phyloP scores from a whole-genome alignment of 2,888 invertebrate species.

The Acrocyrtus sp. region DNA sequence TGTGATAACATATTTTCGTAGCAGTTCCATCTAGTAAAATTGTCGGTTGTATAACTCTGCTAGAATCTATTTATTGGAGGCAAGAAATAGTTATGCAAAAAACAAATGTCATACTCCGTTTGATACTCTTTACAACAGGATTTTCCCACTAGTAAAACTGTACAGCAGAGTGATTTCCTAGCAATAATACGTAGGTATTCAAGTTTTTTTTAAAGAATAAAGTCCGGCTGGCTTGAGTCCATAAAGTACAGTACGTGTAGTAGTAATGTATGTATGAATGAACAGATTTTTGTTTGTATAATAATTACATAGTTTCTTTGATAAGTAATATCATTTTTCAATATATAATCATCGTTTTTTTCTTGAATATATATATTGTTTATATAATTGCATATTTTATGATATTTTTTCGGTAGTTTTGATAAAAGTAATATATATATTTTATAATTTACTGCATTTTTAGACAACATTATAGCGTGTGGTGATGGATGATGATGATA shows the following conservation, averaged over 20 bases:
- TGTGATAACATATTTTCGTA: neutral
- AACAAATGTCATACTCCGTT: no score
- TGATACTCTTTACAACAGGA: no score
- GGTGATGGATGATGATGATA: no score
- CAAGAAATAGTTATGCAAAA: no score
- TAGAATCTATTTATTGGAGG: neutral
- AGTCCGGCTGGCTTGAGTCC: slow-evolving; percentile 45
- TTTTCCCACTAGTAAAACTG: neutral
- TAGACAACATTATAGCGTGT: slow-evolving; percentile 19
- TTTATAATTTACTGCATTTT: slow-evolving; percentile 12
- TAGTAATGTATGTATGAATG: slow-evolving; percentile 33
- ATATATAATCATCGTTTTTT: slow-evolving; percentile 12
- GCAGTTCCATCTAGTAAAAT: neutral
- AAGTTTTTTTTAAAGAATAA: slow-evolving; percentile 21
- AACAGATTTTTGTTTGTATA: slow-evolving; percentile 25
- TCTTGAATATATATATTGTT: no score
- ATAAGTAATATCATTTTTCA: slow-evolving; percentile 7
- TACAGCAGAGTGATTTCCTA: slow-evolving; percentile 3
- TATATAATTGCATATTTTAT: slow-evolving; percentile 18
- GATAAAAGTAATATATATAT: no score
- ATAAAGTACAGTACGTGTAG: slow-evolving; percentile 18
- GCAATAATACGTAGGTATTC: slow-evolving; percentile 9
- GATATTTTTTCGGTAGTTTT: neutral
- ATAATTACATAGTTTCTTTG: neutral
- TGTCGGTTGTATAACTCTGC: slow-evolving; percentile 6